A percentile compares a stretch with the other conserved stretches of the same genome.
Conservation (phyloP, 2,113 vertebrate species). For the Mystacornis crossleyi region DNA sequence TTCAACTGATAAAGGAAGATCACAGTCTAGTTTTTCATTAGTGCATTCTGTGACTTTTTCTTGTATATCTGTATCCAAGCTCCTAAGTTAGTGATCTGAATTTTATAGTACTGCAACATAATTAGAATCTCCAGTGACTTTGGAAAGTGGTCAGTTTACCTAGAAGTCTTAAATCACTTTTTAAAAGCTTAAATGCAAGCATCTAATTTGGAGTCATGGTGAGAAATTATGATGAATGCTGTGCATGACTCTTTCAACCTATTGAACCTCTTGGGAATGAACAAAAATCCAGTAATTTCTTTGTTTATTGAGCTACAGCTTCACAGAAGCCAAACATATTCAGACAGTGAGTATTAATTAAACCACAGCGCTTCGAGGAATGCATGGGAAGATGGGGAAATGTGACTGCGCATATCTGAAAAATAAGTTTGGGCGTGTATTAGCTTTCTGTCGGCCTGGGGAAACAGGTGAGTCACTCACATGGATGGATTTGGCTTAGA, state of each 20-base stretch:
- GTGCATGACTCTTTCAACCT: background rate
- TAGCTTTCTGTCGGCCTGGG: background rate
- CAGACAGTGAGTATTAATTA: background rate
- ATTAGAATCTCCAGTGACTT: background rate
- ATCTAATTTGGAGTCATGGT: background rate
- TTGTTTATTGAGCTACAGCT: background rate
- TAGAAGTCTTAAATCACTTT: background rate
- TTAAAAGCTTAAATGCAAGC: background rate
- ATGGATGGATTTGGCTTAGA: background rate
- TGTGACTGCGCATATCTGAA: background rate
- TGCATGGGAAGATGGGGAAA: background rate
- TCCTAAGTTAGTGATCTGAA: background rate
- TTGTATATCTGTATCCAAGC: background rate
- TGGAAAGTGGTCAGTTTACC: background rate
- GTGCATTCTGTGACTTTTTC: background rate
- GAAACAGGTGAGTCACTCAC: background rate
- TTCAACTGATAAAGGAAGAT: background rate
- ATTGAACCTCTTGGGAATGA: background rate
- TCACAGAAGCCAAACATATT: background rate
- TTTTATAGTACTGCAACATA: background rate
- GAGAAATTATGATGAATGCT: background rate
- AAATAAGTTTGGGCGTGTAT: background rate
- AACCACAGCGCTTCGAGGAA: background rate
- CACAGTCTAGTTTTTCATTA: background rate
- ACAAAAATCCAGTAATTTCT: background rate